Evolutionary conservation across 2,113 vertebrate genomes (phyloP).

Genomic region (Panurus biarmicus): DNA sequence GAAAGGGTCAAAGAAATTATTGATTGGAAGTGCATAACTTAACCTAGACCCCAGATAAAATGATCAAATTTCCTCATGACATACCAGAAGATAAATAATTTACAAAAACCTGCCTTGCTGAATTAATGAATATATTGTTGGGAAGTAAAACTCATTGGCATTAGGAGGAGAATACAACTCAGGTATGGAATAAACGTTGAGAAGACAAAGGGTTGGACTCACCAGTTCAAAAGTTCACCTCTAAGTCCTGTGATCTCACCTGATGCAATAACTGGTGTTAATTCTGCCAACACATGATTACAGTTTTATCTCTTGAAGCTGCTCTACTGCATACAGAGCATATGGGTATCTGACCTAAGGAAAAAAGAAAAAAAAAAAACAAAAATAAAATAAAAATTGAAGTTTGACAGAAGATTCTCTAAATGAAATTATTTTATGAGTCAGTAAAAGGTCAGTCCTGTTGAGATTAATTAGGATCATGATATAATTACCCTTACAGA

Average conservation of each 20-base stretch:
- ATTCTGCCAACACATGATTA: neutral
- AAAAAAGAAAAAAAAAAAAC: accelerated
- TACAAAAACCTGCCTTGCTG: neutral
- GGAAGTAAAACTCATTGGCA: neutral
- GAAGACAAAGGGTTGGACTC: neutral
- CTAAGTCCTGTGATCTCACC: neutral
- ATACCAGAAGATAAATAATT: neutral
- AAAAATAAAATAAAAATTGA: neutral
- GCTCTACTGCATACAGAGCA: neutral
- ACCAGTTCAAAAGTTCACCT: neutral
- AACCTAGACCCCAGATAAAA: neutral
- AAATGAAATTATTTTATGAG: neutral
- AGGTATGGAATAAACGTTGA: neutral
- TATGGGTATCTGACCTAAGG: neutral
- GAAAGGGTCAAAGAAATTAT: neutral
- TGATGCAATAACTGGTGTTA: neutral
- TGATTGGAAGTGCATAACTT: neutral
- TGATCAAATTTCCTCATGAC: neutral
- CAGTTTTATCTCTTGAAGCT: neutral
- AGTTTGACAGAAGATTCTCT: neutral
- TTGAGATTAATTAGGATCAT: neutral
- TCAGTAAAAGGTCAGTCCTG: neutral
- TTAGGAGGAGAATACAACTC: neutral
- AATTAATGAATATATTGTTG: neutral
- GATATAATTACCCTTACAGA: neutral